Base-by-base conservation (phyloP, 1,140 invertebrate genomes). In the Calosoma granatense region DNA sequence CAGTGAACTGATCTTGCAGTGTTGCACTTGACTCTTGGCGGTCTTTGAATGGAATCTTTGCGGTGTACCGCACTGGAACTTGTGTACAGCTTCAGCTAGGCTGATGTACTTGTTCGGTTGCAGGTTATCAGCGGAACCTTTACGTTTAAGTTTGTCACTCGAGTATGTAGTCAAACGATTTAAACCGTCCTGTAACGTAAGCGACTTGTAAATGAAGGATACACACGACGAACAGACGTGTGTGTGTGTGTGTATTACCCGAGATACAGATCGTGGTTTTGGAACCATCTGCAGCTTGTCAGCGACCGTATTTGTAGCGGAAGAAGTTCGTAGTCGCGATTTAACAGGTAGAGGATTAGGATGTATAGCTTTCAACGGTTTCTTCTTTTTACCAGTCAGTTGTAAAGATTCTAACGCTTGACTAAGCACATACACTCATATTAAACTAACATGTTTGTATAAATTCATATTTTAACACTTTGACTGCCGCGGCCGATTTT, bases 31-130 rank as follows among this genome's bases (percentile, higher is more conserved):
- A 6, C 65, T 22, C 2, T 39, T 21, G 4, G 54, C 64, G 2
- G 63, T 59, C 39, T 67, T 72, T 0, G 67, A 65, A 22, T 65
- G 67, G 39, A 77, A 78, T 23, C 75, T 64, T 26, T 70, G 62
- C 0, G 76, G 76, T 3, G 75, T 77, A 0, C 58, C 61, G n/a
- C 57, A 65, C 22, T 78, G 74, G 15, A 74, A 78, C 41, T 72
- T 72, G 0, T 62, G 65, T 1, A 77, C 61, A 0, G 70, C 69
- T 57, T 78, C 74, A 9, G 76, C 75, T 39, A 75, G 56, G 51
- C 70, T 74, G 1, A 77, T 56, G 54, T 70, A 75, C 2, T 73
- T 63, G 14, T 55, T 36, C 23, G 58, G 36, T 26, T 55, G 56
- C 15, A 64, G 20, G 20, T 61, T 58, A 19, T 63, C 59, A 1